These are phyloP conservation scores for Stichopus chloronotus DNA, from an alignment of 35 echinoderm and acorn worm species.

Conservation along the genomic window DNA sequence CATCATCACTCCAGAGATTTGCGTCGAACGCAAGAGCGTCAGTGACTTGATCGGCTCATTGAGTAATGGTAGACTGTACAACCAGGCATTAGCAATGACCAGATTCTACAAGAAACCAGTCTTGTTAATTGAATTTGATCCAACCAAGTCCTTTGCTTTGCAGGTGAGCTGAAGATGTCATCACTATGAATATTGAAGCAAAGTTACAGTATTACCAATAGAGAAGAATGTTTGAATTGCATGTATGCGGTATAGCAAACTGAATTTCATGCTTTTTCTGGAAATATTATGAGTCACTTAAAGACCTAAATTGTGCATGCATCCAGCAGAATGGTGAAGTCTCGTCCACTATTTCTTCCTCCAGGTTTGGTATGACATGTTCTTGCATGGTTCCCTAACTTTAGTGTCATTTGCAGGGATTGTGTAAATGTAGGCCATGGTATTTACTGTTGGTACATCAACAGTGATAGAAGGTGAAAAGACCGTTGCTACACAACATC, in stretches of 20 bases:
- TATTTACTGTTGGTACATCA: no score
- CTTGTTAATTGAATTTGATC: constrained; percentile 95
- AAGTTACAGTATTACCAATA: neutral
- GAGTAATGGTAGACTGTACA: constrained; percentile 87
- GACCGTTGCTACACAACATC: no score
- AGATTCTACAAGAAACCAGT: constrained; percentile 92
- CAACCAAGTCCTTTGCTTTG: constrained; percentile 92
- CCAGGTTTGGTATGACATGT: no score
- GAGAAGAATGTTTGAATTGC: neutral
- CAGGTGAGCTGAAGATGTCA: constrained; percentile 70
- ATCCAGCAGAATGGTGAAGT: no score
- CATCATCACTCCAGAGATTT: constrained; percentile 96
- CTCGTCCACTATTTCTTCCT: no score
- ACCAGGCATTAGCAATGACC: constrained; percentile 83
- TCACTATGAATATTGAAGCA: neutral
- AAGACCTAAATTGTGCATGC: no score
- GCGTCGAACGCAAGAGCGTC: constrained; percentile 96
- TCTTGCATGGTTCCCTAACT: no score
- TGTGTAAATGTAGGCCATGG: no score
- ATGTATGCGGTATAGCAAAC: neutral
- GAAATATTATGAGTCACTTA: no score
- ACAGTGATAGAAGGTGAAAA: no score
- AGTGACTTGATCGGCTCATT: constrained; percentile 98
- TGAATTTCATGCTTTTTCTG: no score
- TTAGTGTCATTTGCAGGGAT: no score